Conservation (phyloP, 1,140 invertebrate genomes). For the Laupala kohalensis region DNA sequence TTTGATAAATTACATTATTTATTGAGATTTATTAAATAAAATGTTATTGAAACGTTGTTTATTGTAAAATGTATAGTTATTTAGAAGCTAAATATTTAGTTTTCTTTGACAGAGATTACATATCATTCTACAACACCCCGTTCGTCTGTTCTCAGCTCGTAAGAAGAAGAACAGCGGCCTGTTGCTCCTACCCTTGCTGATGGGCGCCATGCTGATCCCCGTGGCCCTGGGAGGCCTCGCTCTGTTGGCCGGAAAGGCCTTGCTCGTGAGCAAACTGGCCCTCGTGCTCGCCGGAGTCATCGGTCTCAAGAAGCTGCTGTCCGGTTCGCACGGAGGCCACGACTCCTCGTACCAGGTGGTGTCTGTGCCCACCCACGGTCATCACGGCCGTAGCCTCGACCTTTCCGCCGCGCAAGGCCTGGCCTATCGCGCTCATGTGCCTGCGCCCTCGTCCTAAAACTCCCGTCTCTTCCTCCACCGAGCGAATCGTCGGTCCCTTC, state of each 20-base stretch:
- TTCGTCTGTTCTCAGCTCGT: constrained; percentile 51
- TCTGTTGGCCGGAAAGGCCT: constrained; percentile 64
- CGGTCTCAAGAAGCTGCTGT: constrained; percentile 65
- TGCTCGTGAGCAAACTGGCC: constrained; percentile 69
- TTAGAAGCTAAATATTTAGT: too few species aligned
- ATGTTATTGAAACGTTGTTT: too few species aligned
- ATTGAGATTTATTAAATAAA: too few species aligned
- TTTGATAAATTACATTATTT: too few species aligned
- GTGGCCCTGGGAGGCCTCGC: constrained; percentile 64
- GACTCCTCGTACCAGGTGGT: constrained; percentile 65
- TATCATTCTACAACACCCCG: constrained; percentile 59
- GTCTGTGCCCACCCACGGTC: too few species aligned
- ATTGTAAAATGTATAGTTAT: too few species aligned
- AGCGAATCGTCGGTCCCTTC: too few species aligned
- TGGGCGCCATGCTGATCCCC: constrained; percentile 66
- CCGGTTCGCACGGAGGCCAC: constrained; percentile 46
- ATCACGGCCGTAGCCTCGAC: constrained; percentile 40
- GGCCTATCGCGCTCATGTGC: constrained; percentile 43
- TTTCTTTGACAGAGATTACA: too few species aligned
- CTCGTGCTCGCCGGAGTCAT: constrained; percentile 65
- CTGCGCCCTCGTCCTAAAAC: not conserved
- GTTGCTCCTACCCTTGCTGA: constrained; percentile 58
- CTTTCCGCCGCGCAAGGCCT: constrained; percentile 43
- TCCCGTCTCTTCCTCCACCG: too few species aligned
- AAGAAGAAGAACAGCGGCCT: constrained; percentile 57